Evolutionary conservation across 2,888 invertebrate species (phyloP).

Genomic region (Agonopterix alstromeriana): DNA sequence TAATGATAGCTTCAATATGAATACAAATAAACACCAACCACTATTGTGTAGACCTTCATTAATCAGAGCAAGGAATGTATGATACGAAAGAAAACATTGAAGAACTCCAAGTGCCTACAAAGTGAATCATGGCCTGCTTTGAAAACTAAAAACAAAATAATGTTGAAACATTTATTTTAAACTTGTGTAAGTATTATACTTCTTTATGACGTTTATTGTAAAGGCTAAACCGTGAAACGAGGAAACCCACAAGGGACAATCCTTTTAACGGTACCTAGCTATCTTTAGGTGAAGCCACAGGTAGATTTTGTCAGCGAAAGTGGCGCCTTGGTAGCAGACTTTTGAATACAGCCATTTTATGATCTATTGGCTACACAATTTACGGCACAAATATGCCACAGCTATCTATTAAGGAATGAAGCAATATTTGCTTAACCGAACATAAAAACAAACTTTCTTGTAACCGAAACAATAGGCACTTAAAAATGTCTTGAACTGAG

Average conservation of each 20-base stretch:
- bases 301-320: conserved; percentile 25
- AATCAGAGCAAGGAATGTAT: conserved; percentile 13
- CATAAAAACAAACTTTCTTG: no score
- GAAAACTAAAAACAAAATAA: neutral
- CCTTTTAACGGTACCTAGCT: conserved; percentile 34
- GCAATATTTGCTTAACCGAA: no score
- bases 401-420: no score
- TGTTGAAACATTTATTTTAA: no score
- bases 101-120: no score
- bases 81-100: neutral
- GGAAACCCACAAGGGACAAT: conserved; percentile 31
- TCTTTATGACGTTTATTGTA: neutral
- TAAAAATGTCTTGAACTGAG: conserved; percentile 28
- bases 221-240: no score
- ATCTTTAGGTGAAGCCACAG: conserved; percentile 31
- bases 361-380: no score
- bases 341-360: no score
- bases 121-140: neutral
- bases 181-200: no score
- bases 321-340: conserved; percentile 3
- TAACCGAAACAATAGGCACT: conserved; percentile 23
- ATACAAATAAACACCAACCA: conserved; percentile 32
- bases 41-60: conserved; percentile 22
- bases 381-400: no score
- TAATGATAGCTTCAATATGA: conserved; percentile 51